phyloP scores from a whole-genome alignment of 2,888 invertebrate species.

The Stenichneumon culpator region DNA sequence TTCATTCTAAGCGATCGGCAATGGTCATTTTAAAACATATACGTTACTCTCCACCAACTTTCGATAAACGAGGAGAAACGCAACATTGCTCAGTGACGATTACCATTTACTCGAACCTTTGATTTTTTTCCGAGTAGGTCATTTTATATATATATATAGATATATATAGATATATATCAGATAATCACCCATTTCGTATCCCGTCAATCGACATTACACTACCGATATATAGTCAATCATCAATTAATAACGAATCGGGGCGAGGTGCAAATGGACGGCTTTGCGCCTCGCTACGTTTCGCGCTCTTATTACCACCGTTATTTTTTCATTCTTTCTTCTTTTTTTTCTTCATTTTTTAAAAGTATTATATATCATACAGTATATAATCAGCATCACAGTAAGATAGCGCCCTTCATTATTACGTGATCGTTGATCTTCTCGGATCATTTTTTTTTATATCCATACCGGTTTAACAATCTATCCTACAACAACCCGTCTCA shows the following conservation, averaged over 20 bases:
- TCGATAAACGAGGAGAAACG: constrained; percentile 71
- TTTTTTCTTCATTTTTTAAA: constrained; percentile 56
- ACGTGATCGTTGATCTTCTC: constrained; percentile 80
- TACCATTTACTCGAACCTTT: constrained; percentile 10
- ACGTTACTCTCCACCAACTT: constrained; percentile 65
- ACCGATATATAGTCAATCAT: constrained; percentile 54
- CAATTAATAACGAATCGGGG: constrained; percentile 53
- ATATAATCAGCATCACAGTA: constrained; percentile 85
- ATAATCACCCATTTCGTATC: constrained; percentile 59
- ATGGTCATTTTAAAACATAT: constrained; percentile 43
- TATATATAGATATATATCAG: background rate
- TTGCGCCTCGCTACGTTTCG: constrained; percentile 56
- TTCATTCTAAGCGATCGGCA: constrained; percentile 15
- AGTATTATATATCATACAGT: constrained; percentile 77
- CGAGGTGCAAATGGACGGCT: constrained; percentile 65
- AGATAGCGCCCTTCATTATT: constrained; percentile 84
- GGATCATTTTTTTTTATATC: constrained; percentile 71
- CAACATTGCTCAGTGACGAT: constrained; percentile 61
- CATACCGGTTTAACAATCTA: constrained; percentile 80
- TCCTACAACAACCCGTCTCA: constrained; percentile 81
- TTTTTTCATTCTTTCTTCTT: background rate
- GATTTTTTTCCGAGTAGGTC: background rate
- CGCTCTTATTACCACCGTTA: constrained; percentile 53
- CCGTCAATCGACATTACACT: constrained; percentile 60
- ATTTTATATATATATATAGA: background rate